phyloP scores from a whole-genome alignment of 1,140 invertebrate genomes.

The Drosophila nebulosa region DNA sequence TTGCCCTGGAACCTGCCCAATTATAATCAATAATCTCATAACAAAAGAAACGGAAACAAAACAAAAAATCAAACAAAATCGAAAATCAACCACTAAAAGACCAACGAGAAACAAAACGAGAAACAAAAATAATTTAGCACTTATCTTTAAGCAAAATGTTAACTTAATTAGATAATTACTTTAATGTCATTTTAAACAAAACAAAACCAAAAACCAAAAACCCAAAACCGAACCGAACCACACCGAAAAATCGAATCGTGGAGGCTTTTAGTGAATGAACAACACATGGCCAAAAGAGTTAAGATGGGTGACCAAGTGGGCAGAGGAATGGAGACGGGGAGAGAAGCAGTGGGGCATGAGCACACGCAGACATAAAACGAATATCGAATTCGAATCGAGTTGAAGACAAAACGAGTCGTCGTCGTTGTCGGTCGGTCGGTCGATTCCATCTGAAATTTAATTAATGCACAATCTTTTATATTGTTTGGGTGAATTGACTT shows the following conservation, averaged over 20 bases:
- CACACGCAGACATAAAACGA: constrained; percentile 35
- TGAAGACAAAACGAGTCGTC: constrained; percentile 49
- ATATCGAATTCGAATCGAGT: constrained; percentile 40
- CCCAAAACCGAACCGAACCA: constrained; percentile 8
- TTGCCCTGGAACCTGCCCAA: constrained; percentile 8
- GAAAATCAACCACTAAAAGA: not conserved
- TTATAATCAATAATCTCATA: constrained; percentile 13
- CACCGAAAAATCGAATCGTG: constrained; percentile 17
- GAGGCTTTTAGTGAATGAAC: constrained; percentile 60
- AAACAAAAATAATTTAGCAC: constrained; percentile 74
- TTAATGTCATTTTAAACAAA: constrained; percentile 75
- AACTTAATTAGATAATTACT: constrained; percentile 80
- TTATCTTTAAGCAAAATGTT: constrained; percentile 79
- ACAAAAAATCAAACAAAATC: not conserved
- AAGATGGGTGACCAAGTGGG: not conserved
- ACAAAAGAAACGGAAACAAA: not conserved
- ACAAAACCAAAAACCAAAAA: constrained; percentile 41
- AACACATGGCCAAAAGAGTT: not conserved
- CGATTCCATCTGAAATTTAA: constrained; percentile 54
- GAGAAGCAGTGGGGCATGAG: constrained; percentile 1
- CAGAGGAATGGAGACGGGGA: not conserved
- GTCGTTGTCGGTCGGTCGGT: not conserved
- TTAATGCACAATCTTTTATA: constrained; percentile 72
- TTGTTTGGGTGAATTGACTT: constrained; percentile 64
- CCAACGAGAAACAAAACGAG: constrained; percentile 26